Percentiles rank a stretch among this genome's conserved stretches.
phyloP scores from a whole-genome alignment of 2,888 invertebrate genomes.

The Augochlorella aurata region DNA sequence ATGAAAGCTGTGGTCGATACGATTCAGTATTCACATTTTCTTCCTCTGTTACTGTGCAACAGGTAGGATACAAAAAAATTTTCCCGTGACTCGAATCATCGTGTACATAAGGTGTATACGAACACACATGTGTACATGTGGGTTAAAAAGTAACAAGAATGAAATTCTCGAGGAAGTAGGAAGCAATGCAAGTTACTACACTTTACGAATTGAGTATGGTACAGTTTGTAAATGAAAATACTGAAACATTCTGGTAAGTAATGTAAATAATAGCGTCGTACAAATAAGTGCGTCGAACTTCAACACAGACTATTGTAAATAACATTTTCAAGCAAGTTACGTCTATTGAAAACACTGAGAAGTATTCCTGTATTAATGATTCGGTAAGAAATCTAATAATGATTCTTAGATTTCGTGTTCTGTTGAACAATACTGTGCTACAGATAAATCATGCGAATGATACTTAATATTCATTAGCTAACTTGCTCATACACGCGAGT shows the following conservation, averaged over 20 bases:
- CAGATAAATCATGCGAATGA: conserved; percentile 41
- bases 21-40: conserved; percentile 54
- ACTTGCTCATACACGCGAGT: conserved; percentile 46
- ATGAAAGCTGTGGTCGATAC: conserved; percentile 69
- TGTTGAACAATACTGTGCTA: conserved; percentile 28
- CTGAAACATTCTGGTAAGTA: conserved; percentile 33
- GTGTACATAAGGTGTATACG: conserved; percentile 35
- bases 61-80: conserved; percentile 57
- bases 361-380: conserved; percentile 40
- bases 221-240: conserved; percentile 39
- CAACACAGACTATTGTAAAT: conserved; percentile 47
- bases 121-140: conserved; percentile 7
- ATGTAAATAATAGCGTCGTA: conserved; percentile 59
- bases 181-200: conserved; percentile 56
- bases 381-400: conserved; percentile 18
- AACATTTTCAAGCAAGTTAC: conserved; percentile 45
- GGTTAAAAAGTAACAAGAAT: conserved; percentile 29
- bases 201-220: conserved; percentile 41
- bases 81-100: conserved; percentile 25
- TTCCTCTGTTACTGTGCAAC: conserved; percentile 47
- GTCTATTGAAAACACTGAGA: conserved; percentile 36
- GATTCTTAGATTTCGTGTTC: conserved; percentile 30
- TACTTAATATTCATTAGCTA: conserved; percentile 56
- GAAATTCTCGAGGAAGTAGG: conserved; percentile 44
- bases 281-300: conserved; percentile 32